Conservation (phyloP, 1,140 invertebrate genomes). For the Lethrus apterus region DNA sequence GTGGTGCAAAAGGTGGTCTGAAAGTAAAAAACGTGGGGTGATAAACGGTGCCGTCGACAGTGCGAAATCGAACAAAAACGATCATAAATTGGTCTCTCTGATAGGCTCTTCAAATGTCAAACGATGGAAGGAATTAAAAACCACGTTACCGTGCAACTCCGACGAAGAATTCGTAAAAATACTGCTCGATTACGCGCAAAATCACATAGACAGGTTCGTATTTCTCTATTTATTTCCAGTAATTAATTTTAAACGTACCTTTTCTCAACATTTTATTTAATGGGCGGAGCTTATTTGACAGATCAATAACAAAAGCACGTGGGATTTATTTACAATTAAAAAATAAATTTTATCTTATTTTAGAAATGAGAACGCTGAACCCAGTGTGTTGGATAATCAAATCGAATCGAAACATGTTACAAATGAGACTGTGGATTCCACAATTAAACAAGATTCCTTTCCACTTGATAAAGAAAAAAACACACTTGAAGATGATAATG, state of each 20-base stretch:
- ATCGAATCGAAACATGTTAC: too few species aligned
- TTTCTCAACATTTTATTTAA: constrained; percentile 9
- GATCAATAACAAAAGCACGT: constrained; percentile 23
- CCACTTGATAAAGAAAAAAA: too few species aligned
- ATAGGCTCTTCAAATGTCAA: constrained; percentile 44
- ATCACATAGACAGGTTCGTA: constrained; percentile 29
- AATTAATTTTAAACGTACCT: constrained; percentile 6
- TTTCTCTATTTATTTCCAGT: constrained; percentile 9
- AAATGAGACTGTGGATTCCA: too few species aligned
- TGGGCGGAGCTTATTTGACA: constrained; percentile 39
- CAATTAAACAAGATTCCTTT: too few species aligned
- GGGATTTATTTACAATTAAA: constrained; percentile 16
- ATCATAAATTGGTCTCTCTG: constrained; percentile 17
- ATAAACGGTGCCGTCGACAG: constrained; percentile 10
- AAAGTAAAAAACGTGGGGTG: constrained; percentile 13
- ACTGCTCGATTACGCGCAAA: constrained; percentile 43
- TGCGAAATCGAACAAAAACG: constrained; percentile 13
- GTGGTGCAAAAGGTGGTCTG: constrained; percentile 21
- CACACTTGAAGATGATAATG: too few species aligned
- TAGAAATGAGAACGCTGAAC: too few species aligned
- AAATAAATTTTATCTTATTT: too few species aligned
- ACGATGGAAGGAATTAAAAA: constrained; percentile 42
- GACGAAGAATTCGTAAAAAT: constrained; percentile 44
- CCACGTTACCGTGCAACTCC: constrained; percentile 38
- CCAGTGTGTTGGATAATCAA: too few species aligned